A percentile compares a stretch with the other conserved stretches of the same genome.
Conservation (phyloP, 2,888 invertebrate genomes). For the Nomada ruficornis region DNA sequence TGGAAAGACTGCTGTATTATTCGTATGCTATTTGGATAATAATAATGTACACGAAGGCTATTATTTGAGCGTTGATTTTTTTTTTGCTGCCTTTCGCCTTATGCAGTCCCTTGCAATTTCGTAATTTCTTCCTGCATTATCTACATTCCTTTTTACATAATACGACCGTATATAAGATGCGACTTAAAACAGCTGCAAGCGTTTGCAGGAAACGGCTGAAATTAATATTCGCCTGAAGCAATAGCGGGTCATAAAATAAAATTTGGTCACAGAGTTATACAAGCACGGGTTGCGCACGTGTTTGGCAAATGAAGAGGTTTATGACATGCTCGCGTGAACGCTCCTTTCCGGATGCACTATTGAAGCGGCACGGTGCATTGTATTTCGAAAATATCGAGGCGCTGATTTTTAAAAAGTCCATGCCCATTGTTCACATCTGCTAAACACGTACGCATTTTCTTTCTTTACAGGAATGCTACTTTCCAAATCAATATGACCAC, state of each 20-base stretch:
- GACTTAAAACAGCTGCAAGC: not conserved
- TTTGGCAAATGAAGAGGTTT: constrained; percentile 13
- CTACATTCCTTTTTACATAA: not conserved
- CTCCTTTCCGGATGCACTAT: constrained; percentile 5
- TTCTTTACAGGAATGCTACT: not conserved
- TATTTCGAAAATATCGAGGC: not conserved
- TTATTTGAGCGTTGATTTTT: not conserved
- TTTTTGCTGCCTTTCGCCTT: not conserved
- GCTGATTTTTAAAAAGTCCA: not conserved
- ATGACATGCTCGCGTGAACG: not conserved
- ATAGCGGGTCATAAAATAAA: constrained; percentile 18
- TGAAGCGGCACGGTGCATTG: not conserved
- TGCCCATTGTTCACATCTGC: not conserved
- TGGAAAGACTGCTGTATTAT: constrained; percentile 18
- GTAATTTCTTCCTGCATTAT: not conserved
- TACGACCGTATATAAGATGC: too few species aligned
- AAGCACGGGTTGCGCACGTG: not conserved
- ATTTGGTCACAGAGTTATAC: not conserved
- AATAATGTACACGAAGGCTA: not conserved
- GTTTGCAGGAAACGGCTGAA: not conserved
- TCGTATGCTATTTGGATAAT: not conserved
- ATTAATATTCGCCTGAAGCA: constrained; percentile 11
- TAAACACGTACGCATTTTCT: not conserved
- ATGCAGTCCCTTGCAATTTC: too few species aligned
- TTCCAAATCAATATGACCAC: not conserved